phyloP scores from a whole-genome alignment of 2,797 vertebrate species.

The Spinus olivaceus region DNA sequence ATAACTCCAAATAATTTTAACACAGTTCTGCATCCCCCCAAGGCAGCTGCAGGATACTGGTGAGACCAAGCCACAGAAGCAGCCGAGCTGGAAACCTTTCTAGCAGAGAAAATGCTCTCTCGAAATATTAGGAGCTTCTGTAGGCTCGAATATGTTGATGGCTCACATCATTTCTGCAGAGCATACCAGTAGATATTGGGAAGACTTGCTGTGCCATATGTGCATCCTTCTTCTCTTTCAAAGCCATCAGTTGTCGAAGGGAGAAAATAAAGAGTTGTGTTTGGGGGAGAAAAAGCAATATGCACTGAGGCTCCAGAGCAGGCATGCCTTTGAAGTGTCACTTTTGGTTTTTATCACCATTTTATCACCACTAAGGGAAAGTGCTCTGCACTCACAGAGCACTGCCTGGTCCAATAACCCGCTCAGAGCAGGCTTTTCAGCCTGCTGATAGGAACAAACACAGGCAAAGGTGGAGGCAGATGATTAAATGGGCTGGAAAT shows the following conservation, averaged over 20 bases:
- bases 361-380: constrained; percentile 55
- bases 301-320: neutral
- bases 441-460: constrained; percentile 44
- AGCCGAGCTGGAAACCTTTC: neutral
- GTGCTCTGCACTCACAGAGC: constrained; percentile 12
- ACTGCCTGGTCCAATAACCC: constrained; percentile 37
- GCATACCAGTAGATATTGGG: neutral
- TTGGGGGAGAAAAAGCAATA: constrained; percentile 20
- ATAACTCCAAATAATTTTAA: neutral
- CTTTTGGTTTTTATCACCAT: constrained; percentile 61
- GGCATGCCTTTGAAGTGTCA: constrained; percentile 51
- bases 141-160: neutral
- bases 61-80: neutral
- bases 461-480: constrained; percentile 19
- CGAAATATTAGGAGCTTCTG: neutral
- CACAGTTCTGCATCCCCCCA: neutral
- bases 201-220: neutral
- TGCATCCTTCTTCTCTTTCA: neutral
- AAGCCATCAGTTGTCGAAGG: constrained; percentile 2
- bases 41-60: neutral
- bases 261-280: neutral
- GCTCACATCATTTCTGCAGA: neutral
- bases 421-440: neutral
- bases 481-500: constrained; percentile 64
- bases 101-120: neutral